Evolutionary conservation across 1,140 invertebrate species (phyloP).

Genomic region (Meloidogyne exigua): DNA sequence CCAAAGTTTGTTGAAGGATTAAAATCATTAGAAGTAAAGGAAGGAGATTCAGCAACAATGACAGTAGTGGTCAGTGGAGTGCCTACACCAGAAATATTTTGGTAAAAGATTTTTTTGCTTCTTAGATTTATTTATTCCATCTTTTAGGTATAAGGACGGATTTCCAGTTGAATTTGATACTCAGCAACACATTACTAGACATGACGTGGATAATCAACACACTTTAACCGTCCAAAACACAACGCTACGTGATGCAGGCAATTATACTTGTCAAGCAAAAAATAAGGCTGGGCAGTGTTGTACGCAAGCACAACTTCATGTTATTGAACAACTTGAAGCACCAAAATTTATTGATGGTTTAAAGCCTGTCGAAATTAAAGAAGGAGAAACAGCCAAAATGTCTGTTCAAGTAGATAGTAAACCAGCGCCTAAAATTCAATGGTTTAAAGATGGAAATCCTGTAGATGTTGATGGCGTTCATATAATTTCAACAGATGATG

Average conservation of each 20-base stretch:
- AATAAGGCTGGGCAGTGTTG: constrained; percentile 54
- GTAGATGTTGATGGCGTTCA: constrained; percentile 69
- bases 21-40: constrained; percentile 61
- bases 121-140: constrained; percentile 36
- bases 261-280: constrained; percentile 45
- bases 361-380: constrained; percentile 55
- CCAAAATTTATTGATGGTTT: constrained; percentile 61
- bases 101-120: constrained; percentile 72
- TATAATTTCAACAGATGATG: constrained; percentile 45
- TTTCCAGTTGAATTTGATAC: constrained; percentile 72
- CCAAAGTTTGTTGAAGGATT: constrained; percentile 58
- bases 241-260: constrained; percentile 76
- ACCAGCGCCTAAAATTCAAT: constrained; percentile 63
- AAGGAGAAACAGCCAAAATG: constrained; percentile 44
- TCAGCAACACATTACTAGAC: constrained; percentile 65
- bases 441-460: constrained; percentile 65
- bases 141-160: constrained; percentile 75
- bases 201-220: constrained; percentile 71
- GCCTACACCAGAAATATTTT: constrained; percentile 79
- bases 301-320: constrained; percentile 41
- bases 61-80: constrained; percentile 73
- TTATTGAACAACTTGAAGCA: constrained; percentile 67
- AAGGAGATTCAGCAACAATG: constrained; percentile 47
- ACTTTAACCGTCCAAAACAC: constrained; percentile 75
- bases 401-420: constrained; percentile 55